These are phyloP conservation scores for Zygogramma bicolorata DNA, from an alignment of 2,888 invertebrate species.

Conservation along the genomic window DNA sequence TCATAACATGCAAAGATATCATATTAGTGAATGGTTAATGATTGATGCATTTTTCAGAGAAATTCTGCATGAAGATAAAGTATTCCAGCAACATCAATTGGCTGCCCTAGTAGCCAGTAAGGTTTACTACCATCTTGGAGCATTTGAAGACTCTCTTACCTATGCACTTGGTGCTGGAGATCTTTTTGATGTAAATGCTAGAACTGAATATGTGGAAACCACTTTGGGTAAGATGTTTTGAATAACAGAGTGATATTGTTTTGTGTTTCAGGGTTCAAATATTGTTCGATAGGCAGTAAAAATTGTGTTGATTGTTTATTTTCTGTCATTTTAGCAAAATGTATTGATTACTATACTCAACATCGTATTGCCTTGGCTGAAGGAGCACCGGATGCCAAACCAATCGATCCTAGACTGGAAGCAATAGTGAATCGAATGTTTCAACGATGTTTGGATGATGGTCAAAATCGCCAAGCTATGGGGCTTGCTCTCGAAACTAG, in stretches of 20 bases:
- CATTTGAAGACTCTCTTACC: constrained; percentile 96
- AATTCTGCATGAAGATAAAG: constrained; percentile 93
- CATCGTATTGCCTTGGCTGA: constrained; percentile 82
- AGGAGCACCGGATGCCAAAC: constrained; percentile 74
- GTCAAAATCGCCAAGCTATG: constrained; percentile 94
- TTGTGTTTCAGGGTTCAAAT: background rate
- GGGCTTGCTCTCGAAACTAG: constrained; percentile 97
- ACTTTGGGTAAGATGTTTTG: constrained; percentile 75
- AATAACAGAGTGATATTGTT: too few species aligned
- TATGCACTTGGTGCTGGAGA: constrained; percentile 96
- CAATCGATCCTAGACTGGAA: constrained; percentile 86
- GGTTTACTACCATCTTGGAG: constrained; percentile 97
- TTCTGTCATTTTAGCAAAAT: constrained; percentile 78
- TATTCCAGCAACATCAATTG: constrained; percentile 88
- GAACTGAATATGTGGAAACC: constrained; percentile 96
- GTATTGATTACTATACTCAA: constrained; percentile 96
- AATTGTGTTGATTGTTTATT: too few species aligned
- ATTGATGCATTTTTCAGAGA: constrained; percentile 77
- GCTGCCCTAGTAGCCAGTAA: constrained; percentile 98
- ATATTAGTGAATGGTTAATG: too few species aligned
- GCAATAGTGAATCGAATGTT: constrained; percentile 98
- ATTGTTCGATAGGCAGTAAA: too few species aligned
- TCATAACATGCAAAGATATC: too few species aligned
- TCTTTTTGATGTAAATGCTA: constrained; percentile 93
- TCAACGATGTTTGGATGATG: constrained; percentile 93